Base-by-base conservation (phyloP, 2,888 invertebrate species). In the Unio pictorum region DNA sequence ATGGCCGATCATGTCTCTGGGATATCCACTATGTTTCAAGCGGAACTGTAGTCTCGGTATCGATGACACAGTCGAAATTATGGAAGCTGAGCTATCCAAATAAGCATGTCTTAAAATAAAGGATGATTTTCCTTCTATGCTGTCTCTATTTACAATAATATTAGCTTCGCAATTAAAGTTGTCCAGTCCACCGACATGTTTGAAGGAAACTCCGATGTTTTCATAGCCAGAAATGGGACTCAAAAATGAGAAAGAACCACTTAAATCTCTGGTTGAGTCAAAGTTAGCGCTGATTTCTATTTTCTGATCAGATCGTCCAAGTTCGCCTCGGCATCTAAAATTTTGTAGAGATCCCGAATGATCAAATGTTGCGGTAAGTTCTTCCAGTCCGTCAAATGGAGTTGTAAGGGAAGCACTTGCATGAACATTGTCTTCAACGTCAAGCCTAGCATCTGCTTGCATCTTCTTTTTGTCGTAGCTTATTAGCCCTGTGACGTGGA, bases 331-430 rank as follows among this genome's bases (percentile, higher is more conserved):
- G 17, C 67, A 64, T 54, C 69, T 67, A n/a, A 75, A 67, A 54
- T 73, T 69, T 8, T 45, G 23, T 11, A 66, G 34, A 62, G 54
- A 55, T 11, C 73, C 74, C 11, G 69, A 69, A 62, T 84, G 80
- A 2, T 76, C 71, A 63, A 83, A 75, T 8, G 67, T 65, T 2
- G 76, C 60, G 30, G 72, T 72, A 0, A 74, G 66, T 55, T 80
- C 69, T 61, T 75, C 72, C 34, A 71, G 75, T 17, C 68, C 69
- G 30, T 69, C 63, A 34, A 79, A 79, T 34, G 81, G 82, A 55
- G 82, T 79, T 7, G 67, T 68, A 7, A 81, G 30, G 23, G 65
- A 71, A 15, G 78, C 28, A 20, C 76, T 69, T 8, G 79, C 75
- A 15, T 71, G 70, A n/a, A 61, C 71, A 30, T 45, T 54, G 17